Evolutionary conservation across 2,888 invertebrate genomes (phyloP), one percentile per base, ranked within the genome.

Genomic region (Eueremaeus valkanovi): DNA sequence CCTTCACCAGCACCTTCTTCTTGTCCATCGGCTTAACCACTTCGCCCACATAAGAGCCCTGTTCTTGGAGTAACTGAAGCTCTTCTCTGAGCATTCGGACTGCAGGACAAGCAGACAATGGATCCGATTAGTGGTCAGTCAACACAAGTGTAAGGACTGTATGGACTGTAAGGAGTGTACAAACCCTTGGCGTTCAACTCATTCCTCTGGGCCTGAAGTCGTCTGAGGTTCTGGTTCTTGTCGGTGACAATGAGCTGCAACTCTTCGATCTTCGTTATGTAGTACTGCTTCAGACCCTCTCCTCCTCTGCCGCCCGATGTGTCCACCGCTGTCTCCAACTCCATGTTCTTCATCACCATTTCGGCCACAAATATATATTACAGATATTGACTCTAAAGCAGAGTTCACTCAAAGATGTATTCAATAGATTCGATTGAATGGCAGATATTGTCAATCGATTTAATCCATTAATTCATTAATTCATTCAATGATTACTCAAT

Each of bases 21-120:
- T 99, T 99, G 84, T 99, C 99, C 98, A 99, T 99, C 0, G 97
- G 96, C 83, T 99, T 98, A 0, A 98, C 97, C 5, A 99, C 98
- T 86, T 99, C 99, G 13, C 99, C 99, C 2, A 99, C 99, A 85
- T 99, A 98, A 24, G 97, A 97, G 18, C 99, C 99, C 84, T 99
- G 99, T 82, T 99, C 99, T 81, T 88, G 88, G 16, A 99, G 86
- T 33, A 98, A 87, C 85, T 98, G 97, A 0, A 99, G 86, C 83
- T 99, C 99, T 83, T 99, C 99, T 11, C 98, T 89, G 77, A 99
- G 84, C 93, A 97, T 93, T 42, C 99, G 91, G 63, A 99, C 98
- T 93, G 82, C 31, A 84, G 11, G 13, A 66, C n/a, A 8, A 27
- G 3, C 3, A 45, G 45, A 45, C 45, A 63, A 74, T 72, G 21